Conservation (phyloP, 2,797 vertebrate species). For the Notoglanidium macrostoma region DNA sequence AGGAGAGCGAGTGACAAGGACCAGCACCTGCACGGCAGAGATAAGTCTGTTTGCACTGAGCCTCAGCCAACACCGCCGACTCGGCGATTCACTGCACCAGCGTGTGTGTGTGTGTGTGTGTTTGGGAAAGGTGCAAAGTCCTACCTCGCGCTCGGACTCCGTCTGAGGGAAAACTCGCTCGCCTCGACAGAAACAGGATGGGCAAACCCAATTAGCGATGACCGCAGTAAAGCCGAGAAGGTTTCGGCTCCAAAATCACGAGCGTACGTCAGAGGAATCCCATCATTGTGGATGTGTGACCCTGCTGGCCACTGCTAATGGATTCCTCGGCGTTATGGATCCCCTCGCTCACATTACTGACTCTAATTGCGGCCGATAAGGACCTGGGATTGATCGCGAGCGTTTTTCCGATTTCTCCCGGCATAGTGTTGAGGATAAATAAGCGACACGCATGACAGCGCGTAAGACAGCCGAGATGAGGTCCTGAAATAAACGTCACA, state of each 20-base stretch:
- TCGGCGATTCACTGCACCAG: conserved; percentile 29
- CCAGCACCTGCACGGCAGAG: conserved; percentile 49
- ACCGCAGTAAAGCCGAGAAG: not conserved
- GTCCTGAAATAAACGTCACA: not conserved
- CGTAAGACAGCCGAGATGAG: not conserved
- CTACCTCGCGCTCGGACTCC: not conserved
- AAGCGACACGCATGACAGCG: conserved; percentile 17
- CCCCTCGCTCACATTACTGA: conserved; percentile 42
- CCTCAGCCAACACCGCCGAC: conserved; percentile 27
- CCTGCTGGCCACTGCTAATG: conserved; percentile 43
- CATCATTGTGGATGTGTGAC: not conserved
- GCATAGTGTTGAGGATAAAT: conserved; percentile 31
- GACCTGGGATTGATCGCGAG: conserved; percentile 46
- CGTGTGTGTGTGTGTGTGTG: conserved; percentile 11
- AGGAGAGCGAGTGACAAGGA: conserved; percentile 48
- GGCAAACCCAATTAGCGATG: conserved; percentile 3
- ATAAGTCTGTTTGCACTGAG: conserved; percentile 48
- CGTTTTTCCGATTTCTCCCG: not conserved
- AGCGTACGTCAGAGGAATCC: conserved; percentile 35
- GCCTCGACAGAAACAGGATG: not conserved
- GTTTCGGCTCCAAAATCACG: not conserved
- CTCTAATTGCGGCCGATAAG: conserved; percentile 48
- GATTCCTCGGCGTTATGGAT: conserved; percentile 48
- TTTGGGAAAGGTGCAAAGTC: conserved; percentile 5
- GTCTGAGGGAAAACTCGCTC: not conserved